Evolutionary conservation across 2,888 invertebrate species (phyloP), one percentile per base, ranked within the genome.

Genomic region (Dasysyrphus albostriatus): DNA sequence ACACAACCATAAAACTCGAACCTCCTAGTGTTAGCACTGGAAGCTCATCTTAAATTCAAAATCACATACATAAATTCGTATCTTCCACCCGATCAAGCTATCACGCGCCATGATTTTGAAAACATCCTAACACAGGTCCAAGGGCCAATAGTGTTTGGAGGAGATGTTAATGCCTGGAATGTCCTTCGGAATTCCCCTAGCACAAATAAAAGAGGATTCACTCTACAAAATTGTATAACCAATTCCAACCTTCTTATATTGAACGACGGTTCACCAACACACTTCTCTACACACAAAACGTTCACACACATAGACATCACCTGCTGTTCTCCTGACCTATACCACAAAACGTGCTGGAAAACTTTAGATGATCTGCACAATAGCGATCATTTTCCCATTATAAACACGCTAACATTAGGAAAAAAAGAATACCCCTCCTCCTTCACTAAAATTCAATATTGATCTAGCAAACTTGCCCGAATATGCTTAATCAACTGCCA

Each of bases 301-400:
- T 29, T 67, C 7, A 67, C 76, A 14, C 42, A 76, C 39, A 54
- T 76, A 32, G 67, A 67, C 24, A 47, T 76, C 10, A 67, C 67
- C 4, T 42, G 54, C 10, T 67, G 67, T 9, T 47, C 77, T 12
- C 77, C 67, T 37, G 34, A 16, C 5, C 16, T 77, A 58, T 37
- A 34, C 19, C 32, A 47, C 14, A 42, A 56, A 58, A 39, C 49
- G 34, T 6, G 29, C 10, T 69, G 69, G 77, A 69, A 42, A 54
- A 34, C 39, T 24, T 42, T 58, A 32, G 61, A 77, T 7, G 58
- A 77, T 69, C 44, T 58, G 12, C 69, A 69, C 37, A 77, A 77
- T 10, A 67, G 77, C 37, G 77, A 77, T 56, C 58, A 58, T 32
- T 58, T 58, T n/a, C n/a, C n/a, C n/a, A n/a, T n/a, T n/a, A n/a